These are phyloP conservation scores for Myotis myotis DNA, from an alignment of 2,797 vertebrate species.

Conservation along the genomic window DNA sequence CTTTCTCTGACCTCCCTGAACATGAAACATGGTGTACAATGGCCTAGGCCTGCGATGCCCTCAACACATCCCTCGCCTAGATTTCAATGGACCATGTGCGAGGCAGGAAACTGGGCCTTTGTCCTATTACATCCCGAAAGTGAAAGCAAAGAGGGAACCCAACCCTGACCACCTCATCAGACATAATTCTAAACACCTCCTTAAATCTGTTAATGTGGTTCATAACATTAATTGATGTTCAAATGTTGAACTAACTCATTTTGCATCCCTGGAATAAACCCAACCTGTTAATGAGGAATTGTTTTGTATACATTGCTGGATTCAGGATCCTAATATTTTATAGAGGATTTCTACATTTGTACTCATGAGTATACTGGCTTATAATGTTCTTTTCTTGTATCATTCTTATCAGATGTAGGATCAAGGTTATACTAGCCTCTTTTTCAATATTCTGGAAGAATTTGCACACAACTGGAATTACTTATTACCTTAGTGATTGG, in stretches of 20 bases:
- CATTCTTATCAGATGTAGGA: slow-evolving; percentile 11
- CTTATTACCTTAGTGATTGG: not conserved
- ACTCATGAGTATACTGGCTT: not conserved
- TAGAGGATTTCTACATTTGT: not conserved
- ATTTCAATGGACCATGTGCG: not conserved
- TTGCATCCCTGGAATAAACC: not conserved
- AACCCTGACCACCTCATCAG: not conserved
- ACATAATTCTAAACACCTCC: not conserved
- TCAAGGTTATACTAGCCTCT: not conserved
- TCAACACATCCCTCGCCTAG: not conserved
- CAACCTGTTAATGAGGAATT: not conserved
- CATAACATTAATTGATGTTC: not conserved
- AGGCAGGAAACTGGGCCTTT: not conserved
- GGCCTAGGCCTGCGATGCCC: not conserved
- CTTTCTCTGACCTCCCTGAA: not conserved
- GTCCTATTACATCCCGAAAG: not conserved
- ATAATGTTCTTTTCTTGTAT: slow-evolving; percentile 43
- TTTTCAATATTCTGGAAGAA: slow-evolving; percentile 28
- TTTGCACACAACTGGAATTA: not conserved
- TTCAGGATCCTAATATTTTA: not conserved
- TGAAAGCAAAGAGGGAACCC: not conserved
- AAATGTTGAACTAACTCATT: not conserved
- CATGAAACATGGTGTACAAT: not conserved
- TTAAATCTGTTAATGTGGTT: not conserved
- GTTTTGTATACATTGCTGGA: not conserved